Evolutionary conservation across 1,140 invertebrate genomes (phyloP).

Genomic region (Diachasmimorpha longicaudata): DNA sequence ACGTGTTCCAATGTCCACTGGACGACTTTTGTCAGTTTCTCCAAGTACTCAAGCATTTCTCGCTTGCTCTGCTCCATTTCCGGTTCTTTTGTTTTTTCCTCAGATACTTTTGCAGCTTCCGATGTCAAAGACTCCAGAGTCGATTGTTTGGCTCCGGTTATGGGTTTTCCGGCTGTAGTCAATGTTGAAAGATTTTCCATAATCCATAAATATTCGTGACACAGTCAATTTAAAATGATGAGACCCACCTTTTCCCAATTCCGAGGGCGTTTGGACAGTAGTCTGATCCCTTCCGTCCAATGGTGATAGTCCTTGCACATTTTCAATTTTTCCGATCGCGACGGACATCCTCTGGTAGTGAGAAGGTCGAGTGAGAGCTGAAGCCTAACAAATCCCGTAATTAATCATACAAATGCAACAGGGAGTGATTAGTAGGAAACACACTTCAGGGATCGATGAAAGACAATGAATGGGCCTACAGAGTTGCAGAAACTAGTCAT

Average conservation of each 20-base stretch:
- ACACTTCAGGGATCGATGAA: too few species aligned
- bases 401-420: background rate
- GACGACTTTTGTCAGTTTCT: constrained; percentile 46
- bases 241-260: background rate
- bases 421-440: too few species aligned
- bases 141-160: background rate
- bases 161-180: background rate
- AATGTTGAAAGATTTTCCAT: background rate
- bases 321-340: constrained; percentile 34
- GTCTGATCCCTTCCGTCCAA: constrained; percentile 38
- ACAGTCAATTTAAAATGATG: too few species aligned
- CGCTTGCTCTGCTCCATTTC: constrained; percentile 40
- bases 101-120: background rate
- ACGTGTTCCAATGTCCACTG: constrained; percentile 70
- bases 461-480: too few species aligned
- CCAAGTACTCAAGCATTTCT: constrained; percentile 46
- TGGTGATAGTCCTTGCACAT: constrained; percentile 16
- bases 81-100: background rate
- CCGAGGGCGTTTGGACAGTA: background rate
- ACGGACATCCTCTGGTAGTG: constrained; percentile 65
- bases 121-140: background rate
- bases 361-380: constrained; percentile 62
- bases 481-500: constrained; percentile 17
- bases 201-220: background rate
- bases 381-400: constrained; percentile 33